Evolutionary conservation across 2,888 invertebrate species (phyloP).

Genomic region (Ephialtes manifestator): DNA sequence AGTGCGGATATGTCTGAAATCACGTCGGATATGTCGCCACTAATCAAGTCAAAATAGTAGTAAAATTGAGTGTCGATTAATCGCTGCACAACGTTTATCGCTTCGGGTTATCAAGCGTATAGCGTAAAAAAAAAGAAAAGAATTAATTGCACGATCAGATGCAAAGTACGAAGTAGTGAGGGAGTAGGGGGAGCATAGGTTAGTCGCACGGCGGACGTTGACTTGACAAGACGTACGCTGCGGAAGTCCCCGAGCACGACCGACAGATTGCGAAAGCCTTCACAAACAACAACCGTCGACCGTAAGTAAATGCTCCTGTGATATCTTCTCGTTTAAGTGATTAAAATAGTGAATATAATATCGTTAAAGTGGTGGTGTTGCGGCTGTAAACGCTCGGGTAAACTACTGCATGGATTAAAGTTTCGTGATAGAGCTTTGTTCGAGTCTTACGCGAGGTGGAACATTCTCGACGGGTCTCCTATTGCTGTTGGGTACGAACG

Average conservation of each 20-base stretch:
- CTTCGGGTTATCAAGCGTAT: background rate
- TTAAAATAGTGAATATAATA: slow-evolving; percentile 62
- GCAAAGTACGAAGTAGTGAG: background rate
- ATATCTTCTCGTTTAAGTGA: slow-evolving; percentile 67
- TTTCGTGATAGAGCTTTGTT: slow-evolving; percentile 32
- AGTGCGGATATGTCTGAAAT: slow-evolving; percentile 75
- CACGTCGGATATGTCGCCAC: slow-evolving; percentile 75
- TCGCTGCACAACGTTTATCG: background rate
- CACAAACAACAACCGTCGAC: slow-evolving; percentile 87
- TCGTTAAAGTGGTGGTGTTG: slow-evolving; percentile 64
- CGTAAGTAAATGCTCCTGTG: slow-evolving; percentile 86
- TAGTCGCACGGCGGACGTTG: slow-evolving; percentile 80
- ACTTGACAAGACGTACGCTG: slow-evolving; percentile 80
- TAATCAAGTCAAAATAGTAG: slow-evolving; percentile 70
- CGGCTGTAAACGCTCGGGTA: slow-evolving; percentile 49
- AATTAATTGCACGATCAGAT: slow-evolving; percentile 38
- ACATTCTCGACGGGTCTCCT: slow-evolving; percentile 77
- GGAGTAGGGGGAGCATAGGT: slow-evolving; percentile 54
- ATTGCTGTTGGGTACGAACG: slow-evolving; percentile 54
- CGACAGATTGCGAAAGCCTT: slow-evolving; percentile 85
- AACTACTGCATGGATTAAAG: slow-evolving; percentile 61
- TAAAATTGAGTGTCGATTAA: slow-evolving; percentile 32
- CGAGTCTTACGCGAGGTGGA: slow-evolving; percentile 58
- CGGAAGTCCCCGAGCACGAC: slow-evolving; percentile 84
- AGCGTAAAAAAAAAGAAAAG: background rate